Evolutionary conservation across 2,113 vertebrate genomes (phyloP).

Genomic region (Sturnira hondurensis): DNA sequence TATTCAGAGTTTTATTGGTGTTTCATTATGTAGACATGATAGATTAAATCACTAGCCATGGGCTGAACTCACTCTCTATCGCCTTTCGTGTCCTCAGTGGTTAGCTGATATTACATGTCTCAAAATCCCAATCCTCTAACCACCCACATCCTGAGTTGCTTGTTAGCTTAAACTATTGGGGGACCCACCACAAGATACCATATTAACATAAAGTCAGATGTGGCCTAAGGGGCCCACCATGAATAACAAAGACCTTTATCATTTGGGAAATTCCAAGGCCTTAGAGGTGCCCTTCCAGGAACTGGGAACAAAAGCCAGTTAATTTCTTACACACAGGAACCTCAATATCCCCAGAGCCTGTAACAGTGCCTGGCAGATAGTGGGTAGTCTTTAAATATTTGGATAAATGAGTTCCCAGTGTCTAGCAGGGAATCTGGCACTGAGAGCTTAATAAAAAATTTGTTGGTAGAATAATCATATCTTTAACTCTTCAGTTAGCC

Average conservation of each 20-base stretch:
- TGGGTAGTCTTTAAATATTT: not conserved
- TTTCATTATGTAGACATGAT: not conserved
- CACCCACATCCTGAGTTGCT: not conserved
- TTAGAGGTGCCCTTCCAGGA: not conserved
- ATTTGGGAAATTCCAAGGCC: not conserved
- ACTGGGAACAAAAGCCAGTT: not conserved
- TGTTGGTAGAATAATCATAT: not conserved
- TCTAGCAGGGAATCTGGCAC: not conserved
- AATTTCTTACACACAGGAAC: not conserved
- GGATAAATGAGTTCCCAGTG: not conserved
- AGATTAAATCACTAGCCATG: not conserved
- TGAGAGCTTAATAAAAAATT: not conserved
- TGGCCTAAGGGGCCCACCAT: no score
- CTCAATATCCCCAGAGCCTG: accelerated
- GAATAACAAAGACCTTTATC: not conserved
- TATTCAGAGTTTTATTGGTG: not conserved
- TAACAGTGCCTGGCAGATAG: not conserved
- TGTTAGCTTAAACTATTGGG: not conserved
- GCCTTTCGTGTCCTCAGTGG: not conserved
- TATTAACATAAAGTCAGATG: not conserved
- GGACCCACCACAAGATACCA: not conserved
- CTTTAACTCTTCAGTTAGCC: not conserved
- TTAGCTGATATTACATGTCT: not conserved
- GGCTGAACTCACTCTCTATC: not conserved
- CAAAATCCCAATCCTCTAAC: not conserved